A percentile compares a stretch with the other conserved stretches of the same genome.
Evolutionary conservation across 1,140 invertebrate species (phyloP).

Genomic region (Caenorhabditis elegans): WBcel235 BX284606.5:4861501-4862000

Average conservation of each 20-base stretch:
- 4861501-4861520: not conserved
- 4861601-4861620: not conserved
- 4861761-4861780: not conserved
- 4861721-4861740: not conserved
- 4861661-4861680: not conserved
- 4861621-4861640: not conserved
- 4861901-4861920: not conserved
- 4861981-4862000: no score
- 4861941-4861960: no score
- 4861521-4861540: constrained; percentile 9
- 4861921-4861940: not conserved
- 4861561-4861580: not conserved
- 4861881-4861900: not conserved
- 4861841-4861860: not conserved
- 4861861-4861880: not conserved
- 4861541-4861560: not conserved
- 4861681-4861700: not conserved
- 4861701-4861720: not conserved
- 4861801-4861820: not conserved
- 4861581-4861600: constrained; percentile 5
- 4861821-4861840: not conserved
- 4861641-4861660: not conserved
- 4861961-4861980: no score
- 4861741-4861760: not conserved
- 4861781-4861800: not conserved